A percentile compares a stretch with the other conserved stretches of the same genome.
Conservation (phyloP, 2,888 invertebrate species). For the Subacronicta megacephala region DNA sequence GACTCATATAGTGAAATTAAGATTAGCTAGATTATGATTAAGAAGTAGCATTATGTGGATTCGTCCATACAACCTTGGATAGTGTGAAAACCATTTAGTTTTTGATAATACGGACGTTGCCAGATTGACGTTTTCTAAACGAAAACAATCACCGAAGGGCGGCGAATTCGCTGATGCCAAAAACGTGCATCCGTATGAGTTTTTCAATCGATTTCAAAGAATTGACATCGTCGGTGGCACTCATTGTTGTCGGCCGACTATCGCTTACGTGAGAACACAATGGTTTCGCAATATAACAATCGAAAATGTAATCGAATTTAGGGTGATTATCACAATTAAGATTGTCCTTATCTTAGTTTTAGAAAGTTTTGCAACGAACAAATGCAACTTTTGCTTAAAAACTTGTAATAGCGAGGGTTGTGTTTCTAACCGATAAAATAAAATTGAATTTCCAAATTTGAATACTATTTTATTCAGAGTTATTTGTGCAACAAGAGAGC, state of each 20-base stretch:
- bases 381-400: slow-evolving; percentile 26
- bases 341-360: slow-evolving; percentile 59
- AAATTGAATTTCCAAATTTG: not conserved
- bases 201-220: slow-evolving; percentile 87
- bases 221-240: slow-evolving; percentile 86
- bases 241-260: slow-evolving; percentile 85
- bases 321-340: slow-evolving; percentile 65
- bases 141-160: slow-evolving; percentile 79
- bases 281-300: slow-evolving; percentile 81
- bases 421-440: not conserved
- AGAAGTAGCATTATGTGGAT: not conserved
- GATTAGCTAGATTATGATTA: too few relatives aligned
- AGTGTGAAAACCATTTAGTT: slow-evolving; percentile 27
- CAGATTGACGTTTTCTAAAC: slow-evolving; percentile 68
- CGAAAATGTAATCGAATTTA: slow-evolving; percentile 69
- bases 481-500: too few relatives aligned
- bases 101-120: slow-evolving; percentile 54
- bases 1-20: not conserved
- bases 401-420: not conserved
- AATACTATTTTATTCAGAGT: too few relatives aligned
- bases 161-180: slow-evolving; percentile 86
- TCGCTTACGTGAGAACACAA: slow-evolving; percentile 88
- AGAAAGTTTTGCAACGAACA: slow-evolving; percentile 38
- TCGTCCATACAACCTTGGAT: not conserved
- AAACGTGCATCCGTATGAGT: slow-evolving; percentile 88